Conservation (phyloP, 2,888 invertebrate species). For the Diaphora mendica region DNA sequence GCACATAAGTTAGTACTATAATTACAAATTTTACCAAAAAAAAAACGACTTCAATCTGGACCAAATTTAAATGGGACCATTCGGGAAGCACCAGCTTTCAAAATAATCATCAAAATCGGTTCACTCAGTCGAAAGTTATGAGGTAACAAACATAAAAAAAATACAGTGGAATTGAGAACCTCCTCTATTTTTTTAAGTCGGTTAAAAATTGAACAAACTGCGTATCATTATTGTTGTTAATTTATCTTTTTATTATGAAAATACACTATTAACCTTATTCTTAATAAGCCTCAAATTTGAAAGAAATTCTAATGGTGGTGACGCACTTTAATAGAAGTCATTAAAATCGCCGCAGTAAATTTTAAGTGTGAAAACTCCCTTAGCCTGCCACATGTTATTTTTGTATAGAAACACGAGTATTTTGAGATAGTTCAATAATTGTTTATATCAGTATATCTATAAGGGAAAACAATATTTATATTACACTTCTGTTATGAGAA, state of each 20-base stretch:
- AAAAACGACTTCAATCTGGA: no score
- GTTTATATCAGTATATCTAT: not conserved
- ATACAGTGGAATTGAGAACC: no score
- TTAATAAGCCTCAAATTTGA: not conserved
- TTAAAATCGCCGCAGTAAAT: not conserved
- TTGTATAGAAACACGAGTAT: conserved; percentile 1
- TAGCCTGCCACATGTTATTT: not conserved
- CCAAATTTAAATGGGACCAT: no score
- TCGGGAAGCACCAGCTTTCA: no score
- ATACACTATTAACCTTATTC: not conserved
- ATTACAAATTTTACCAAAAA: no score
- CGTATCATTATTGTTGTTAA: not conserved
- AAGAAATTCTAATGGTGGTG: not conserved
- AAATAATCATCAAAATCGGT: no score
- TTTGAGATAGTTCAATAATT: conserved; percentile 5
- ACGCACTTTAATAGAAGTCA: not conserved
- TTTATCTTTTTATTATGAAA: not conserved
- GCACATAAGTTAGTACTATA: not conserved
- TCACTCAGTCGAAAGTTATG: no score
- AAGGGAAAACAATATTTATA: conserved; percentile 6
- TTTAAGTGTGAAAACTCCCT: not conserved
- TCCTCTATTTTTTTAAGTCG: no score
- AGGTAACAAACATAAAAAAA: no score
- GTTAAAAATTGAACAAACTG: not conserved
- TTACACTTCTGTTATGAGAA: conserved; percentile 11